Conservation (phyloP, 2,888 invertebrate genomes). For the Mesorhabditis spiculigera region DNA sequence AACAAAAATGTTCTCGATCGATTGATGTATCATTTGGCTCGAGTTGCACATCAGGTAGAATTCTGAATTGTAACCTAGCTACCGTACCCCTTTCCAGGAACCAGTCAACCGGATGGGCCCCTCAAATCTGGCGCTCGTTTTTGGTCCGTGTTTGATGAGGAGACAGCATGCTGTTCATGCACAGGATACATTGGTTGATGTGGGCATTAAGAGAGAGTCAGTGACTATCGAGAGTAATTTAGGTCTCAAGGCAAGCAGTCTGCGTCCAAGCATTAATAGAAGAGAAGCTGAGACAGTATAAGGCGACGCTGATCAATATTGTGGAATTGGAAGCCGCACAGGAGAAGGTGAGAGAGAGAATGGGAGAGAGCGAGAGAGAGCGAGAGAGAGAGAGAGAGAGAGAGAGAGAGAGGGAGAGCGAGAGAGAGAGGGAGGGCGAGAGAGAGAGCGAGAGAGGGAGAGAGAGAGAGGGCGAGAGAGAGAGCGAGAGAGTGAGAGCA, state of each 20-base stretch:
- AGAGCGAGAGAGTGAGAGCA: too few species aligned
- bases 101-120: slow-evolving; percentile 86
- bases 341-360: slow-evolving; percentile 39
- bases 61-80: neutral
- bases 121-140: slow-evolving; percentile 84
- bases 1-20: slow-evolving; percentile 82
- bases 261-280: slow-evolving; percentile 85
- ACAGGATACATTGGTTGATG: slow-evolving; percentile 76
- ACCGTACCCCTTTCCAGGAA: slow-evolving; percentile 62
- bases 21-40: slow-evolving; percentile 83
- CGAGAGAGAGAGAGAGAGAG: too few species aligned
- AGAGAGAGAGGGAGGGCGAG: too few species aligned
- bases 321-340: slow-evolving; percentile 77
- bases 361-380: too few species aligned
- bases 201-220: slow-evolving; percentile 75
- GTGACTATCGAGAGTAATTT: slow-evolving; percentile 27
- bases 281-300: slow-evolving; percentile 80
- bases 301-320: slow-evolving; percentile 80
- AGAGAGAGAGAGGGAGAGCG: too few species aligned
- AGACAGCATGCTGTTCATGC: slow-evolving; percentile 76
- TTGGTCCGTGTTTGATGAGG: slow-evolving; percentile 86
- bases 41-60: slow-evolving; percentile 60
- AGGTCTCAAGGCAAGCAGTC: slow-evolving; percentile 52
- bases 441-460: too few species aligned
- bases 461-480: too few species aligned